These are phyloP conservation scores for Bradysia coprophila DNA, from an alignment of 1,140 invertebrate genomes.

Conservation along the genomic window DNA sequence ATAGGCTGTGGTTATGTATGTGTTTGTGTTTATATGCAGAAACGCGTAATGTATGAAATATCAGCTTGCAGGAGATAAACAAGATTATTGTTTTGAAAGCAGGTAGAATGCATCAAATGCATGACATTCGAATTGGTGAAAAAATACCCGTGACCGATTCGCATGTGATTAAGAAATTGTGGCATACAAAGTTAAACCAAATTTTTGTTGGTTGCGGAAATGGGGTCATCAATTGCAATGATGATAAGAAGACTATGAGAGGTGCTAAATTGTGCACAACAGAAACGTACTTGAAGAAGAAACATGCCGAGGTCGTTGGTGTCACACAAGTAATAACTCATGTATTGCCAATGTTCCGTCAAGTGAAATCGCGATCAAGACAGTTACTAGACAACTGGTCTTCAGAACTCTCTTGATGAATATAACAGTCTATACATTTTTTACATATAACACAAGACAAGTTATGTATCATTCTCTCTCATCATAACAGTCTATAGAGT, in stretches of 20 bases:
- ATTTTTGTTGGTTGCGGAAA: conserved; percentile 86
- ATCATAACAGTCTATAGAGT: too few species aligned
- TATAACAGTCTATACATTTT: too few species aligned
- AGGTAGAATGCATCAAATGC: too few species aligned
- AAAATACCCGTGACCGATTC: conserved; percentile 58
- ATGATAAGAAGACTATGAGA: conserved; percentile 70
- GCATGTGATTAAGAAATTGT: conserved; percentile 73
- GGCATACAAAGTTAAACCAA: conserved; percentile 96
- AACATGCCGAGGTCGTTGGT: conserved; percentile 69
- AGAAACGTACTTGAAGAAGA: conserved; percentile 59
- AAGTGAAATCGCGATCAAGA: conserved; percentile 78
- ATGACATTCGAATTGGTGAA: conserved; percentile 37
- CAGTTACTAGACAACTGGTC: too few species aligned
- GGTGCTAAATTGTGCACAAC: conserved; percentile 83
- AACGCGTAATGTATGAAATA: too few species aligned
- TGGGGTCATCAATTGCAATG: conserved; percentile 78
- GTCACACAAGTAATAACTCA: conserved; percentile 94
- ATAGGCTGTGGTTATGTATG: too few species aligned
- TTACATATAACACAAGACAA: too few species aligned
- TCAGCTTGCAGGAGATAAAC: too few species aligned
- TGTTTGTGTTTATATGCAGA: too few species aligned
- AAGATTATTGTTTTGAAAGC: too few species aligned
- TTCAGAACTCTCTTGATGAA: too few species aligned
- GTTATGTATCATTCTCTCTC: too few species aligned
- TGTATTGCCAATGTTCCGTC: conserved; percentile 85